phyloP scores from a whole-genome alignment of 2,113 vertebrate species.

The Bufo gargarizans region DNA sequence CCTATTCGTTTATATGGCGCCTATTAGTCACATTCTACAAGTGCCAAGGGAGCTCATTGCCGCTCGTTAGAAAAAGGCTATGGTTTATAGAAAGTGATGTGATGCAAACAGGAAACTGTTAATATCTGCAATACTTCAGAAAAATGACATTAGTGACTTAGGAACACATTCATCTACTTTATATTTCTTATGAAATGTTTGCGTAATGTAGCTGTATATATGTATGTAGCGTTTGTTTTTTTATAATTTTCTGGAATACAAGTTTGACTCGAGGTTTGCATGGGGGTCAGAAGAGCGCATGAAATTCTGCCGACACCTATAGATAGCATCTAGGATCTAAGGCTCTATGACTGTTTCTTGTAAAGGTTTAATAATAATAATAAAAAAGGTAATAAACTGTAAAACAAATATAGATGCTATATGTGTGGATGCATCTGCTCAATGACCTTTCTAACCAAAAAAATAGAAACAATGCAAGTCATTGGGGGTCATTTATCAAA shows the following conservation, averaged over 20 bases:
- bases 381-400: too few relatives aligned
- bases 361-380: too few relatives aligned
- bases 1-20: conserved; percentile 18
- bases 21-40: conserved; percentile 21
- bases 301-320: background rate
- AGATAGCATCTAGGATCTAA: background rate
- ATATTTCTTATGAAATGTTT: background rate
- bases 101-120: conserved; percentile 50
- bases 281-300: background rate
- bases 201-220: background rate
- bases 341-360: background rate
- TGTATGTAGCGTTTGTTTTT: background rate
- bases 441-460: too few relatives aligned
- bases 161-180: background rate
- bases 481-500: too few relatives aligned
- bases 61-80: conserved; percentile 28
- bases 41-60: conserved; percentile 27
- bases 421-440: too few relatives aligned
- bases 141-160: conserved; percentile 6
- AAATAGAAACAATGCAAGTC: too few relatives aligned
- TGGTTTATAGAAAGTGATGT: conserved; percentile 45
- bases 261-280: background rate
- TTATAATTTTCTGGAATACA: background rate
- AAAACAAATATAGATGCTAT: too few relatives aligned
- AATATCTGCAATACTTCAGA: conserved; percentile 4